Conservation (phyloP, 1,140 invertebrate genomes). For the Cephus cinctus region DNA sequence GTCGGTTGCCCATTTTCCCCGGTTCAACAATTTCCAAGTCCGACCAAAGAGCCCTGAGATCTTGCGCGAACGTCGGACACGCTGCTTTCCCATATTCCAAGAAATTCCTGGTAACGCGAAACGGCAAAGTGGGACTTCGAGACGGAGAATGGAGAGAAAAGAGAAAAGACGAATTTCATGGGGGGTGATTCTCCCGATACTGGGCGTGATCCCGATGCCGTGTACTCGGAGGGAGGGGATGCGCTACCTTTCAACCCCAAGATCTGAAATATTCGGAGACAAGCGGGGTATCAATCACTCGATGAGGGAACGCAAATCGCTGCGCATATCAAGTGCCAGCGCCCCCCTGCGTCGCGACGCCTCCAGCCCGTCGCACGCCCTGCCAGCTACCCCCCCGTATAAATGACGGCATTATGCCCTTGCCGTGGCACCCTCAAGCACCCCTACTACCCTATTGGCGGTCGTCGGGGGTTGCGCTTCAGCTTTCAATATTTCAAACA, state of each 20-base stretch:
- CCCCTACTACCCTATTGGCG: conserved; percentile 14
- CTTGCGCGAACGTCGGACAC: too few relatives aligned
- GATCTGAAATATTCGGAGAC: conserved; percentile 17
- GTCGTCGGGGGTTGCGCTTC: conserved; percentile 37
- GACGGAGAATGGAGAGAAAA: background rate
- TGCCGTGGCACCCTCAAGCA: conserved; percentile 15
- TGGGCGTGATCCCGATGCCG: too few relatives aligned
- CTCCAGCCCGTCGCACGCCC: conserved; percentile 8
- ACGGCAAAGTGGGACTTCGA: too few relatives aligned
- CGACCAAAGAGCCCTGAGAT: too few relatives aligned
- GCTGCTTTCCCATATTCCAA: too few relatives aligned
- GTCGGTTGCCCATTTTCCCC: too few relatives aligned
- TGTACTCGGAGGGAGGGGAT: background rate
- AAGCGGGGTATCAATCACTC: conserved; percentile 18
- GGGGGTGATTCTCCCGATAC: too few relatives aligned
- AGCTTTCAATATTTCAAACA: conserved; percentile 57
- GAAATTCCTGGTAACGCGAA: too few relatives aligned
- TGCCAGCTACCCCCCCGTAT: conserved; percentile 14
- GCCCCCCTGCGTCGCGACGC: conserved; percentile 12
- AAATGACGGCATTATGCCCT: conserved; percentile 48
- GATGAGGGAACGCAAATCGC: conserved; percentile 12
- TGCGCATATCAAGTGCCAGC: conserved; percentile 17
- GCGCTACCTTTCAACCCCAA: background rate
- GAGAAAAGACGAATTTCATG: too few relatives aligned
- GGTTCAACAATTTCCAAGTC: too few relatives aligned